Evolutionary conservation across 2,888 invertebrate species (phyloP).

Genomic region (Cephalotes varians): DNA sequence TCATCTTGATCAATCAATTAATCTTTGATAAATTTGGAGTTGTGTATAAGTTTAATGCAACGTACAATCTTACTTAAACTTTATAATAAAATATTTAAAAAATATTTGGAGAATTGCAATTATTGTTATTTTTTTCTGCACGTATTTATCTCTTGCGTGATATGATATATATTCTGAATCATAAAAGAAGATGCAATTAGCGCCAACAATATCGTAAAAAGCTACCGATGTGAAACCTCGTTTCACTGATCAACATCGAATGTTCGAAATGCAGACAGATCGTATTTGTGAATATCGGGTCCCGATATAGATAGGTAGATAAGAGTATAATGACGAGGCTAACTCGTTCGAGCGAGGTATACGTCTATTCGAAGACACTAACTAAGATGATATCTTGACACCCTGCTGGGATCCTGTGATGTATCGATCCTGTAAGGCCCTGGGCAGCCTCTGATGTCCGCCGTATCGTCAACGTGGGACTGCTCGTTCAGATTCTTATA

Average conservation of each 20-base stretch:
- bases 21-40: neutral
- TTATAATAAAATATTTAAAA: neutral
- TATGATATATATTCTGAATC: neutral
- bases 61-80: neutral
- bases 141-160: slow-evolving; percentile 44
- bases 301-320: slow-evolving; percentile 79
- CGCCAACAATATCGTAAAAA: slow-evolving; percentile 50
- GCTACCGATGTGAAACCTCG: slow-evolving; percentile 3
- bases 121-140: slow-evolving; percentile 23
- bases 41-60: neutral
- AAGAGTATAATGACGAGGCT: slow-evolving; percentile 79
- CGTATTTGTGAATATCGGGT: slow-evolving; percentile 68
- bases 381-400: slow-evolving; percentile 81
- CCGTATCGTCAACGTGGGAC: slow-evolving; percentile 42
- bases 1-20: neutral
- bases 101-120: neutral
- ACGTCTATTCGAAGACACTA: slow-evolving; percentile 80
- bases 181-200: slow-evolving; percentile 15
- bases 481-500: slow-evolving; percentile 59
- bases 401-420: slow-evolving; percentile 83
- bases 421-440: slow-evolving; percentile 84
- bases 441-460: slow-evolving; percentile 70
- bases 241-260: slow-evolving; percentile 8
- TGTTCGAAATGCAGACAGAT: slow-evolving; percentile 47
- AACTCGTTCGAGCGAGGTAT: slow-evolving; percentile 72